Evolutionary conservation across 2,797 vertebrate species (phyloP).

Genomic region (Thunnus albacares): DNA sequence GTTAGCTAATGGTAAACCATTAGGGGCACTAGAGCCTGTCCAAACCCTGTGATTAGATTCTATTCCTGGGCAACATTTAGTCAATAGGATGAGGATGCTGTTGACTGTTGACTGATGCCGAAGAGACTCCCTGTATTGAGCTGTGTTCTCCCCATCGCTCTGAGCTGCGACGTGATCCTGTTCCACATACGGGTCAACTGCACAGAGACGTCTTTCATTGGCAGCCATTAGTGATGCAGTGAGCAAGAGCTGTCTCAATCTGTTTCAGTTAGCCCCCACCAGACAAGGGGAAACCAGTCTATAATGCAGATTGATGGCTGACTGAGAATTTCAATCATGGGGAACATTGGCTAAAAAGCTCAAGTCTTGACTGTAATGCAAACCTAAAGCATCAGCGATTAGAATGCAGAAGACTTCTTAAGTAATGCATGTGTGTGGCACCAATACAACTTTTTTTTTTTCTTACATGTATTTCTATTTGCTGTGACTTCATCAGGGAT

Average conservation of each 20-base stretch:
- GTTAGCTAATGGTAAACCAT: constrained; percentile 80
- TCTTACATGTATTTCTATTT: constrained; percentile 38
- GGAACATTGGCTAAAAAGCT: constrained; percentile 77
- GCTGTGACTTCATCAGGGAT: constrained; percentile 29
- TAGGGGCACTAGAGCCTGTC: constrained; percentile 78
- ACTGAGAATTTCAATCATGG: constrained; percentile 84
- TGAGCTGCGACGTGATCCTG: constrained; percentile 79
- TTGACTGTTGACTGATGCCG: constrained; percentile 83
- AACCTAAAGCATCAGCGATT: constrained; percentile 57
- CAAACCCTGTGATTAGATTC: constrained; percentile 83
- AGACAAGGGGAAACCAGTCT: constrained; percentile 85
- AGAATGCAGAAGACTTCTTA: constrained; percentile 39
- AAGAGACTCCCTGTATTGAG: constrained; percentile 82
- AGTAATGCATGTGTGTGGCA: constrained; percentile 49
- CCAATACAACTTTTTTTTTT: constrained; percentile 18
- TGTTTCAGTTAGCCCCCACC: constrained; percentile 85
- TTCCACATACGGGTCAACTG: constrained; percentile 83
- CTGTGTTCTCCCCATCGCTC: constrained; percentile 78
- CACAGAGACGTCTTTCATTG: constrained; percentile 86
- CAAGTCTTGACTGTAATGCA: constrained; percentile 72
- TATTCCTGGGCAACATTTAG: constrained; percentile 83
- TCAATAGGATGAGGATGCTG: constrained; percentile 82
- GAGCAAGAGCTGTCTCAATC: constrained; percentile 86
- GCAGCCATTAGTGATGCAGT: constrained; percentile 86
- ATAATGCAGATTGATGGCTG: constrained; percentile 86